Evolutionary conservation across 2,888 invertebrate genomes (phyloP).

Genomic region (Oscheius sp.): DNA sequence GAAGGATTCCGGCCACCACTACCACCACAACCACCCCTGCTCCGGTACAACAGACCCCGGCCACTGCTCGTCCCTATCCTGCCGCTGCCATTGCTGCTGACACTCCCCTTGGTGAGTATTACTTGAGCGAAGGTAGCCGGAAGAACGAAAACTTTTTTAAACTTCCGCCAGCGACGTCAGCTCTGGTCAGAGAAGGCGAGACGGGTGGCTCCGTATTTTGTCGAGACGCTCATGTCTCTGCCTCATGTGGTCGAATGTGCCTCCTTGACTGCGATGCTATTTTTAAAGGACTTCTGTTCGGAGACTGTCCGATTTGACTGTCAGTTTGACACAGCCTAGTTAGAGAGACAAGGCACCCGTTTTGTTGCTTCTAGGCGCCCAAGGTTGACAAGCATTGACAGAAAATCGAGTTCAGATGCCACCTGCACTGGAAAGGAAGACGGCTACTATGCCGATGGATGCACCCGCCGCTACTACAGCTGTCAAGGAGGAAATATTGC

Average conservation of each 20-base stretch:
- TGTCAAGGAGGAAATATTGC: constrained; percentile 48
- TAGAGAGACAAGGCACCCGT: background rate
- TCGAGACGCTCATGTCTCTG: constrained; percentile 27
- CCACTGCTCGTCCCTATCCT: constrained; percentile 1
- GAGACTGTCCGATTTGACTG: constrained; percentile 3
- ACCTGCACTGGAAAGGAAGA: constrained; percentile 56
- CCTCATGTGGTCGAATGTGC: constrained; percentile 35
- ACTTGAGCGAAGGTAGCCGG: background rate
- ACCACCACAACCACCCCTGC: background rate
- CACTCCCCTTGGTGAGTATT: constrained; percentile 5
- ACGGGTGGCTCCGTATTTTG: constrained; percentile 39
- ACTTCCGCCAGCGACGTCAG: constrained; percentile 6
- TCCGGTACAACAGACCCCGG: background rate
- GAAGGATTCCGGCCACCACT: constrained; percentile 21
- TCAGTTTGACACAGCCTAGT: constrained; percentile 17
- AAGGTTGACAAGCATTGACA: background rate
- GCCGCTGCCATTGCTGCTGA: background rate
- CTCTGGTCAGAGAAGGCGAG: constrained; percentile 3
- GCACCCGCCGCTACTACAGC: constrained; percentile 52
- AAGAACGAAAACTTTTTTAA: background rate
- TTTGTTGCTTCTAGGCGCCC: background rate
- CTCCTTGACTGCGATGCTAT: constrained; percentile 33
- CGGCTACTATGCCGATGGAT: constrained; percentile 59
- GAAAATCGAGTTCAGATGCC: constrained; percentile 34
- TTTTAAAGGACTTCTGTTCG: constrained; percentile 34